phyloP scores from a whole-genome alignment of 1,140 invertebrate genomes.

The Calephelis nemesis region DNA sequence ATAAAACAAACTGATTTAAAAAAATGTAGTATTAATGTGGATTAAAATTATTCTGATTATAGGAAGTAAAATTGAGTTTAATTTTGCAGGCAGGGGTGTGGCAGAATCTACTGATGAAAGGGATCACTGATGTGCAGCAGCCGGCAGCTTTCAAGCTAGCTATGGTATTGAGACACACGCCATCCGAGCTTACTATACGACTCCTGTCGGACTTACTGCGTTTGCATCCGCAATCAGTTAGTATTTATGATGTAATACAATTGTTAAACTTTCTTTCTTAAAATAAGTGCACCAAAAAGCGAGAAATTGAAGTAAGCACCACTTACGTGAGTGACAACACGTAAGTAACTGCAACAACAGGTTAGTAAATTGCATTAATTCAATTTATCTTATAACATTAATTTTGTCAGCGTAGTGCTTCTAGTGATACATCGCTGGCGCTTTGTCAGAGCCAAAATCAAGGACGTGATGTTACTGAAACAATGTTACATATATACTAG shows the following conservation, averaged over 20 bases:
- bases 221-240: constrained; percentile 58
- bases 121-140: constrained; percentile 59
- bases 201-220: constrained; percentile 53
- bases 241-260: constrained; percentile 20
- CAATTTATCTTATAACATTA: too few relatives aligned
- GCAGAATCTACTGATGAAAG: constrained; percentile 62
- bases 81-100: constrained; percentile 61
- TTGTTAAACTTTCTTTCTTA: background rate
- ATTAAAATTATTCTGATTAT: background rate
- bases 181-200: constrained; percentile 51
- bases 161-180: constrained; percentile 63
- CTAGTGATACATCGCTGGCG: too few relatives aligned
- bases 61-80: background rate
- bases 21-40: background rate
- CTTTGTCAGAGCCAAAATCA: too few relatives aligned
- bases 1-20: too few relatives aligned
- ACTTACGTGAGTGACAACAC: too few relatives aligned
- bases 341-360: too few relatives aligned
- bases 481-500: too few relatives aligned
- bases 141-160: constrained; percentile 68
- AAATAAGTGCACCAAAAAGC: background rate
- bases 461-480: too few relatives aligned
- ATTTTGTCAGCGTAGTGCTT: too few relatives aligned
- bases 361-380: too few relatives aligned
- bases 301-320: background rate